phyloP scores from a whole-genome alignment of 2,113 vertebrate species.

The Asarcornis scutulata region DNA sequence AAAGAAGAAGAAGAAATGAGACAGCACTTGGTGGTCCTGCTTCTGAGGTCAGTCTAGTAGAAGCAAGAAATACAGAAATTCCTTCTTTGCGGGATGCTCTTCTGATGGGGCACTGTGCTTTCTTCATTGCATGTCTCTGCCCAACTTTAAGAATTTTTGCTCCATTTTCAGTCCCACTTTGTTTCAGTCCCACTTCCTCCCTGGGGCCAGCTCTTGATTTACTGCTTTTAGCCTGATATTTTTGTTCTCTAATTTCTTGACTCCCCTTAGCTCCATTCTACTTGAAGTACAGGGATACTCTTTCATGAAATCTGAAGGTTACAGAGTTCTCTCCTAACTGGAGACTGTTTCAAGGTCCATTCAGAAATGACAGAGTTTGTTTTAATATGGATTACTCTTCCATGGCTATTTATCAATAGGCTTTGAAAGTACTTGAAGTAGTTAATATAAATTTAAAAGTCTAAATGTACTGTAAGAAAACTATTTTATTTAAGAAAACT shows the following conservation, averaged over 20 bases:
- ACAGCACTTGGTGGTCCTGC: background rate
- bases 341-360: background rate
- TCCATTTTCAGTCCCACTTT: background rate
- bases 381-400: background rate
- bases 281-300: background rate
- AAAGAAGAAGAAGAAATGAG: background rate
- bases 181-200: background rate
- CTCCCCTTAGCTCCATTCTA: background rate
- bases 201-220: background rate
- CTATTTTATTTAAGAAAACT: no score
- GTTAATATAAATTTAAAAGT: background rate
- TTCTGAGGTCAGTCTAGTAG: background rate
- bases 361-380: background rate
- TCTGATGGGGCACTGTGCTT: background rate
- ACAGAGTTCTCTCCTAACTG: background rate
- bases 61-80: background rate
- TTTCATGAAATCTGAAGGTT: slow-evolving; percentile 26
- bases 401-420: background rate
- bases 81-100: background rate
- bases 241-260: slow-evolving; percentile 35
- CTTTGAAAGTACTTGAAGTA: background rate
- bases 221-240: slow-evolving; percentile 17
- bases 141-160: background rate
- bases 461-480: background rate
- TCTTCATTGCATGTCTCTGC: background rate